Base-by-base conservation (phyloP, 2,888 invertebrate genomes). In the Megalurothrips usitatus region DNA sequence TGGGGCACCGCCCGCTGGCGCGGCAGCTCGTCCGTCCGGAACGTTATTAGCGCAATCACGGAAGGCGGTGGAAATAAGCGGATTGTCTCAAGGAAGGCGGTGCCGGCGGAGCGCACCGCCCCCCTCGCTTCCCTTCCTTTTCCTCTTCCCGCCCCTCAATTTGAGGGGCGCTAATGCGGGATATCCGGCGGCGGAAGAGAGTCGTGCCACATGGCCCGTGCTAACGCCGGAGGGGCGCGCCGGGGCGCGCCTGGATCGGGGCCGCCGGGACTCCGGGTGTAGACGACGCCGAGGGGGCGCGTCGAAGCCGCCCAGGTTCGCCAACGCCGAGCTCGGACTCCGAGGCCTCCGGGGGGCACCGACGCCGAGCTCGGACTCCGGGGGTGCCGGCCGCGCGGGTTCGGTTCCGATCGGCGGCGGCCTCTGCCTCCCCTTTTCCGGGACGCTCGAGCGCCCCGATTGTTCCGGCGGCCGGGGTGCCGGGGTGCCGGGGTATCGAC, bases 31-130 rank as follows among this genome's bases (percentile, higher is more conserved):
- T 1, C 23, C 68, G 68, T 4, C 14, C 58, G 26, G 68, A 26
- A 75, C 68, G 68, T 75, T 75, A 75, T 75, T 75, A 75, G 68
- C 68, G 26, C 68, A 23, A 75, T 75, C 68, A 26, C 9, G 68
- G 68, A 75, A 75, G 68, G 68, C 68, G 68, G 68, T 58, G 58
- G 12, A n/a, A 58, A 58, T 75, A 75, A 75, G 68, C 68, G 68
- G 68, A 75, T 75, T 75, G 68, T 75, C 68, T 75, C 23, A 43
- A 43, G 58, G 26, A 75, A 75, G 68, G 68, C 68, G 68, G 68
- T 26, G 68, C 23, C 10, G 68, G 68, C 68, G 68, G 68, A 10
- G 68, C 23, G 23, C 26, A 43, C 26, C 11, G 68, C 68, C 23
- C 68, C 26, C 68, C 58, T 58, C 19, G 14, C 58, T 19, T 58